Percentiles rank a stretch among this genome's conserved stretches.
Evolutionary conservation across 2,797 vertebrate genomes (phyloP).

Genomic region (Brachyalestes nurse): DNA sequence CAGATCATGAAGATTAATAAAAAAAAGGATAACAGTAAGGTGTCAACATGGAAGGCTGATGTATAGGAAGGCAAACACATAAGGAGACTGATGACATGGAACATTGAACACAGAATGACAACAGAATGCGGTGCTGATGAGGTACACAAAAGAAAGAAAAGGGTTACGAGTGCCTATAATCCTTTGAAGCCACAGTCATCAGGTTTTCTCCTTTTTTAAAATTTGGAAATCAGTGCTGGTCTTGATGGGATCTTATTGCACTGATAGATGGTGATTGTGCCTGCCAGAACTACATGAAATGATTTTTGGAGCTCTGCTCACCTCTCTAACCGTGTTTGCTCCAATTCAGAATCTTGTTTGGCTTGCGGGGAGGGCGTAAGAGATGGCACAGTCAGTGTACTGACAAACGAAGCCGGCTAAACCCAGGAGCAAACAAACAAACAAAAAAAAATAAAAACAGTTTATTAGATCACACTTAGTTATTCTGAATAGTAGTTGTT

Average conservation of each 20-base stretch:
- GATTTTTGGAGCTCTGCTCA: constrained; percentile 42
- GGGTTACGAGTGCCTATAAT: background rate
- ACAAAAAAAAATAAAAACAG: background rate
- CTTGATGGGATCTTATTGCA: background rate
- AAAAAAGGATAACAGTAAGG: background rate
- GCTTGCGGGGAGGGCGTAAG: constrained; percentile 66
- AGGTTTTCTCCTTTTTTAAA: background rate
- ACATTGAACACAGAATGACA: background rate
- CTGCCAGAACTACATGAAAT: background rate
- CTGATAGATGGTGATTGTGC: background rate
- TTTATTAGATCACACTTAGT: background rate
- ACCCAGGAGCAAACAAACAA: background rate
- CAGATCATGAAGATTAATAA: background rate
- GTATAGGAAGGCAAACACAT: background rate
- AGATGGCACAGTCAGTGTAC: constrained; percentile 72
- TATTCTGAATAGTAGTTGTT: background rate
- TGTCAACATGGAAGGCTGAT: background rate
- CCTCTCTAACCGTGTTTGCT: constrained; percentile 66
- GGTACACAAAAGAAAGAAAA: background rate
- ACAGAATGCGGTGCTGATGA: background rate
- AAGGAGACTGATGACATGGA: background rate
- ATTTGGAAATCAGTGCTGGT: background rate
- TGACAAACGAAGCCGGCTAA: constrained; percentile 46
- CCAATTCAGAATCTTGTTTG: constrained; percentile 64
- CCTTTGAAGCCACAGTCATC: background rate